Evolutionary conservation across 2,888 invertebrate genomes (phyloP).

Genomic region (Machimus atricapillus): DNA sequence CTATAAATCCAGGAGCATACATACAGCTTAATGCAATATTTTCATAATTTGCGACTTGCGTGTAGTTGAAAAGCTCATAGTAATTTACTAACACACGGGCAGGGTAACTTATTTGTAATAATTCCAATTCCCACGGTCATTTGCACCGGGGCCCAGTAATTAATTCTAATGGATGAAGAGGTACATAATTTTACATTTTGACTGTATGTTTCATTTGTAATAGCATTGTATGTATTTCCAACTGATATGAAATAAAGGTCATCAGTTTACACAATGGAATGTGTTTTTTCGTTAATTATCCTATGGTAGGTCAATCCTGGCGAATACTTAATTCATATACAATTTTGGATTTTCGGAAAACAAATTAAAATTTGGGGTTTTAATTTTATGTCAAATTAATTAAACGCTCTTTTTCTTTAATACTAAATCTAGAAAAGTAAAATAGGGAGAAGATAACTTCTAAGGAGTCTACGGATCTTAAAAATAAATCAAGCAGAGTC

Average conservation of each 20-base stretch:
- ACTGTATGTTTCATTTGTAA: conserved; percentile 12
- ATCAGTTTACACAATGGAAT: conserved; percentile 12
- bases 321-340: not conserved
- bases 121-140: not conserved
- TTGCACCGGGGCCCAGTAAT: not conserved
- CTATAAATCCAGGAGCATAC: not conserved
- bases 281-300: not conserved
- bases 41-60: conserved; percentile 12
- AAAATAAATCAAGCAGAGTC: no score
- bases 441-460: no score
- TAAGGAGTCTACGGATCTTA: no score
- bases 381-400: no score
- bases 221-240: conserved; percentile 23
- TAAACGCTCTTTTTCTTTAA: no score
- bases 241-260: conserved; percentile 32
- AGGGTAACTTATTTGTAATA: not conserved
- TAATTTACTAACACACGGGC: not conserved
- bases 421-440: no score
- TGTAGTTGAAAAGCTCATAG: not conserved
- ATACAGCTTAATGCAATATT: not conserved
- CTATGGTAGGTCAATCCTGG: not conserved
- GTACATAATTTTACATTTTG: not conserved
- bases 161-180: not conserved
- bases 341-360: not conserved
- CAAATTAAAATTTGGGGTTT: no score